Base-by-base conservation (phyloP, 1,140 invertebrate species). In the Dinoponera quadriceps region DNA sequence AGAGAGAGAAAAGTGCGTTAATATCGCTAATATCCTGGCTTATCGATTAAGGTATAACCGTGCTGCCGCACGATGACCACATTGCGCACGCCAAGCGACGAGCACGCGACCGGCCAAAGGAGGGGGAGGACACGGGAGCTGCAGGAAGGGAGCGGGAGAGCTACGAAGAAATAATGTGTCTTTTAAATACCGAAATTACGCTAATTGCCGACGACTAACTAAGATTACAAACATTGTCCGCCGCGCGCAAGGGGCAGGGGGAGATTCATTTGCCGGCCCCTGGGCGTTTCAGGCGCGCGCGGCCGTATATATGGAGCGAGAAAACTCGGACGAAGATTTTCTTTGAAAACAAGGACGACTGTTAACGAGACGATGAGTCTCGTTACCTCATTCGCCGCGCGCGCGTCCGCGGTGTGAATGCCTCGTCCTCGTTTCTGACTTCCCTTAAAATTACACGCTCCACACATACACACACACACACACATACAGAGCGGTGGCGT, bases 21-120 rank as follows among this genome's bases (percentile, higher is more conserved):
- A 86, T 89, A 88, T 88, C 66, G 66, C 78, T 89, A 89, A 87
- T 88, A 88, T 88, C 54, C 68, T 59, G 29, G 57, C 69, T 86
- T 88, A 89, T 89, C 85, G 87, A 89, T 88, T 85, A 68, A 29
- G 22, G 38, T 62, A n/a, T n/a, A 74, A 69, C 60, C 29, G 59
- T 33, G 51, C 14, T 62, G 51, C 44, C 62, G 51, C 25, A 62
- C 78, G 44, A 51, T 38, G 25, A 25, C 7, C 48, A 48, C 25
- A 68, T 88, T 85, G 75, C 74, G 83, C 73, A 75, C 78, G 68
- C 55, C 78, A 78, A 44, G 18, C 69, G 29, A 27, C 78, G 20
- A 82, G 51, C 83, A 83, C 38, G 85, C 80, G 80, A 87, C 83
- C 4, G 38, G 38, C 38, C 38, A n/a, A n/a, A n/a, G n/a, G 38